Evolutionary conservation across 2,113 vertebrate species (phyloP).

Genomic region (Coturnix japonica): DNA sequence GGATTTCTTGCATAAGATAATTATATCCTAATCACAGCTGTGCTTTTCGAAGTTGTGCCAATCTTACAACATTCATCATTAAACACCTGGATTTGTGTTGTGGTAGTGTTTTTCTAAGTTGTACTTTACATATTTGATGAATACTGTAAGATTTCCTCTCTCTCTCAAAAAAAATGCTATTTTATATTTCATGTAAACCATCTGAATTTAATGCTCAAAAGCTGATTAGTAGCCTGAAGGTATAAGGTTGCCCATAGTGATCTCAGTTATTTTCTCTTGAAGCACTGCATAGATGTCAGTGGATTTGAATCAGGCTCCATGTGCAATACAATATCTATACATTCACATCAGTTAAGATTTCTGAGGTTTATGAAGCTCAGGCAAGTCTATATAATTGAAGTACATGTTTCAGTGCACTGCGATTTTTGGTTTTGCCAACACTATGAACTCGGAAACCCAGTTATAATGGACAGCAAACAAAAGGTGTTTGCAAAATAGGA

Average conservation of each 20-base stretch:
- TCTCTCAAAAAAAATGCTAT: background rate
- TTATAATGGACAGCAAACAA: background rate
- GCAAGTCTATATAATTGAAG: background rate
- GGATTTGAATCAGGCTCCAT: background rate
- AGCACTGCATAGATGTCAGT: background rate
- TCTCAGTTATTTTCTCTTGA: conserved; percentile 22
- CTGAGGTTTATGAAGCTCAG: background rate
- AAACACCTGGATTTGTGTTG: conserved; percentile 17
- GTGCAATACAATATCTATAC: background rate
- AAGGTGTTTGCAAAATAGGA: background rate
- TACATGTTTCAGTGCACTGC: background rate
- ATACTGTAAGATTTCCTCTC: background rate
- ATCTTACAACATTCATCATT: background rate
- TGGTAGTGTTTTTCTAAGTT: background rate
- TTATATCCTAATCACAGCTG: conserved; percentile 31
- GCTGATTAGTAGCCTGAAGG: conserved; percentile 43
- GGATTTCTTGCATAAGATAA: conserved; percentile 34
- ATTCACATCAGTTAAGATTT: background rate
- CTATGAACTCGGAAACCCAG: background rate
- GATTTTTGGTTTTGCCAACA: background rate
- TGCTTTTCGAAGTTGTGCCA: conserved; percentile 34
- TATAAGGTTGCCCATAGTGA: background rate
- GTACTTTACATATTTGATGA: conserved; percentile 38
- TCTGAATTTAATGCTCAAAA: background rate
- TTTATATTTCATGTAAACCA: background rate